Conservation (phyloP, 37 sponge, comb jelly and placozoan genomes). For the Diacarnus erythraeanus region DNA sequence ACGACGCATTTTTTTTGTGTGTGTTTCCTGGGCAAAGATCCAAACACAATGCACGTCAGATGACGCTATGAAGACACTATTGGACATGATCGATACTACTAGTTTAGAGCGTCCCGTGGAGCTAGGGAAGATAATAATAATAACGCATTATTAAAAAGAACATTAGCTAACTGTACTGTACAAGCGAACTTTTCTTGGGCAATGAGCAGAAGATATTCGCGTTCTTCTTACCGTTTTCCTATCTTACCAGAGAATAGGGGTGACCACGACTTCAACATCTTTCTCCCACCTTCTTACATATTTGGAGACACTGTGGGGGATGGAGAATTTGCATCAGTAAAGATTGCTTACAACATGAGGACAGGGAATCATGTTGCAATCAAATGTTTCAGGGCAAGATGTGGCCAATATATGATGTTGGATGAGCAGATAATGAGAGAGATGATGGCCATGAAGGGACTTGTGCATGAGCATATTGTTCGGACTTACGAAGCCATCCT, state of each 20-base stretch:
- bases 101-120: too few species aligned
- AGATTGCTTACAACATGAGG: constrained; percentile 49
- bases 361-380: constrained; percentile 35
- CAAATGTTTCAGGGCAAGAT: constrained; percentile 42
- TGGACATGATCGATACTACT: too few species aligned
- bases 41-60: too few species aligned
- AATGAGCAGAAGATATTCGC: constrained; percentile 2
- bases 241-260: constrained; percentile 42
- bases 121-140: too few species aligned
- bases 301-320: constrained; percentile 54
- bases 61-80: too few species aligned
- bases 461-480: constrained; percentile 51
- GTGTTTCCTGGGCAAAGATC: too few species aligned
- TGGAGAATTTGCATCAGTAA: constrained; percentile 63
- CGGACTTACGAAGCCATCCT: constrained; percentile 41
- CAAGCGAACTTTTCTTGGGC: too few species aligned
- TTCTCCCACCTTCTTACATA: constrained; percentile 57
- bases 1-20: too few species aligned
- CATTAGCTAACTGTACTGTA: neutral
- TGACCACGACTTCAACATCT: constrained; percentile 54
- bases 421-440: constrained; percentile 72
- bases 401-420: constrained; percentile 41
- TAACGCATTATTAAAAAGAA: too few species aligned
- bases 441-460: constrained; percentile 47
- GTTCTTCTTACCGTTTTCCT: constrained; percentile 30